These are phyloP conservation scores for Tragelaphus strepsiceros DNA, from an alignment of 2,113 vertebrate genomes.

Conservation along the genomic window DNA sequence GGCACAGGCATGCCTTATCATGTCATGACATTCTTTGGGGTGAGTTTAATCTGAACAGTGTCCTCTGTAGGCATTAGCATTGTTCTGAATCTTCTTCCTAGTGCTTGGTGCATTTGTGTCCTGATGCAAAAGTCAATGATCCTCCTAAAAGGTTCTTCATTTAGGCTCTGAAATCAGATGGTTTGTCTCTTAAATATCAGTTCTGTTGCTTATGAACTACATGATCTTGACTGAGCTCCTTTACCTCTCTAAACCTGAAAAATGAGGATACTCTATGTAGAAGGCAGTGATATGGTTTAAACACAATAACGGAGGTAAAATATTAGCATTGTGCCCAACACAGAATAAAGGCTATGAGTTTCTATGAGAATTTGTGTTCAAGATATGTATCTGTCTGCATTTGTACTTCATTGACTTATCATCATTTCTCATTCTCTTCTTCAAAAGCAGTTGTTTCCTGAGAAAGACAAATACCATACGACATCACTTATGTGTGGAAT, in stretches of 20 bases:
- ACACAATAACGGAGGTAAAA: neutral
- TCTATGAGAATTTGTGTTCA: neutral
- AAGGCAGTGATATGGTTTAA: neutral
- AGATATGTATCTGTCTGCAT: neutral
- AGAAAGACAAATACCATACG: neutral
- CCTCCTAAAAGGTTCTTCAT: neutral
- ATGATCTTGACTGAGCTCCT: neutral
- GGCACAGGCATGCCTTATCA: neutral
- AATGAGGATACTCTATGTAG: neutral
- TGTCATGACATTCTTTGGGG: neutral
- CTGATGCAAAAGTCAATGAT: neutral
- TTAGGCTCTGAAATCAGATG: conserved; percentile 5
- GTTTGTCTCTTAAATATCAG: neutral
- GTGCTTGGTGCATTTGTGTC: neutral
- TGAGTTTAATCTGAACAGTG: neutral
- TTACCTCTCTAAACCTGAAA: neutral
- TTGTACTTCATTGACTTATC: neutral
- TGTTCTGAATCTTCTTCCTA: neutral
- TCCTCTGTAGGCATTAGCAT: neutral
- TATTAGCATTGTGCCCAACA: neutral
- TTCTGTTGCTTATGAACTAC: neutral
- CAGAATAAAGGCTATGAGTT: neutral
- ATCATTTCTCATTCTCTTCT: neutral
- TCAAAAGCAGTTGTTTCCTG: neutral
- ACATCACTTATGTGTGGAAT: neutral